These are phyloP conservation scores for Sebastes reedi DNA, from an alignment of 2,797 vertebrate genomes.

Conservation along the genomic window DNA sequence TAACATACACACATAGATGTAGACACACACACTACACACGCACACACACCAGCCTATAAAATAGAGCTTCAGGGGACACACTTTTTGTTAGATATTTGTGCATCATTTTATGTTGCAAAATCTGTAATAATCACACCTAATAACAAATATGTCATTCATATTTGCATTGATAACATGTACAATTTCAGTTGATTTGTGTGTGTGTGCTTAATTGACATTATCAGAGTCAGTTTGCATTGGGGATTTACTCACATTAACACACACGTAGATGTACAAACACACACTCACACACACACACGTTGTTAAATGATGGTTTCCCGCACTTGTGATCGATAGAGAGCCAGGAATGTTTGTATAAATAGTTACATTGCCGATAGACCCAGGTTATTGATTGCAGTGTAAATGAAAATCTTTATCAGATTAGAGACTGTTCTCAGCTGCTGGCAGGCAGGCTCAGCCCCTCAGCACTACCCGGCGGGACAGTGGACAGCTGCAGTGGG, in stretches of 20 bases:
- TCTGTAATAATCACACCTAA: not conserved
- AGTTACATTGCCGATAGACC: constrained; percentile 83
- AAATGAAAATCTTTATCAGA: constrained; percentile 87
- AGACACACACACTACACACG: constrained; percentile 30
- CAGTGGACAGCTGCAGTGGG: constrained; percentile 80
- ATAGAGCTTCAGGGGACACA: not conserved
- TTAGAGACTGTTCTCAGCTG: constrained; percentile 80
- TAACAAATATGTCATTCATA: not conserved
- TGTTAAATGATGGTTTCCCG: constrained; percentile 82
- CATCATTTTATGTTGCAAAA: not conserved
- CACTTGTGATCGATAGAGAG: constrained; percentile 78
- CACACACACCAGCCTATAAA: constrained; percentile 16
- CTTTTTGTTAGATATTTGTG: constrained; percentile 14
- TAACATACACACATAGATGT: constrained; percentile 38
- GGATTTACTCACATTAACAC: constrained; percentile 52
- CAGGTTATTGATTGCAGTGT: constrained; percentile 81
- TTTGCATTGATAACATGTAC: not conserved
- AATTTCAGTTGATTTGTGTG: constrained; percentile 12
- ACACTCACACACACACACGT: constrained; percentile 29
- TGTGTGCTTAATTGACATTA: constrained; percentile 48
- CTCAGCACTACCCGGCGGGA: constrained; percentile 62
- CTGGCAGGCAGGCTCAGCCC: constrained; percentile 63
- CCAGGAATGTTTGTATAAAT: constrained; percentile 84
- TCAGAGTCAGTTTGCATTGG: constrained; percentile 51
- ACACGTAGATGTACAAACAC: constrained; percentile 24